A percentile compares a stretch with the other conserved stretches of the same genome.
Conservation (phyloP, 2,888 invertebrate genomes). For the Epirrhoe alternata region DNA sequence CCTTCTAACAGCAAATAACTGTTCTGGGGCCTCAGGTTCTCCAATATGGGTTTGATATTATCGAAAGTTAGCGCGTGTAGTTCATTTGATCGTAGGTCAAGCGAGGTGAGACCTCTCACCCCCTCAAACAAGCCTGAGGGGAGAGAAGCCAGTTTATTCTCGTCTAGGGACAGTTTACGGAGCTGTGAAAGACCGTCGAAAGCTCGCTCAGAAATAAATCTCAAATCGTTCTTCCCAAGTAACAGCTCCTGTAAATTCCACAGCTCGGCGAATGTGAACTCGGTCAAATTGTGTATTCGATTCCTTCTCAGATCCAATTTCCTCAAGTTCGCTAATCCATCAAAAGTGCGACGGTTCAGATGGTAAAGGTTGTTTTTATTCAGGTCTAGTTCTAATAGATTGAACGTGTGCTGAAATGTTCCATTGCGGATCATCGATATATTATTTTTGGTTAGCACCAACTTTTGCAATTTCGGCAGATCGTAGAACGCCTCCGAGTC, state of each 20-base stretch:
- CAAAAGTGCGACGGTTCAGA: conserved; percentile 91
- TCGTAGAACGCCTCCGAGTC: conserved; percentile 90
- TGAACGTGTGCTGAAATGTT: conserved; percentile 90
- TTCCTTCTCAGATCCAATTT: conserved; percentile 91
- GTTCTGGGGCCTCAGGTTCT: conserved; percentile 90
- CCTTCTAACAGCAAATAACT: conserved; percentile 92
- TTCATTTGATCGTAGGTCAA: conserved; percentile 91
- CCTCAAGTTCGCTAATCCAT: conserved; percentile 89
- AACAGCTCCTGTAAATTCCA: conserved; percentile 89
- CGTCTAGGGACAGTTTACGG: conserved; percentile 89
- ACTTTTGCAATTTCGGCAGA: conserved; percentile 88
- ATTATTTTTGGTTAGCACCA: conserved; percentile 94
- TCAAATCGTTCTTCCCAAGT: conserved; percentile 88
- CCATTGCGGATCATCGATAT: conserved; percentile 93
- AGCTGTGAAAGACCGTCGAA: conserved; percentile 91
- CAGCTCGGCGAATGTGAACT: conserved; percentile 91
- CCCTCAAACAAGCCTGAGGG: conserved; percentile 90
- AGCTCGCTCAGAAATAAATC: conserved; percentile 90
- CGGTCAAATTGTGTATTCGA: conserved; percentile 90
- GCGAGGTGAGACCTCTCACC: conserved; percentile 88
- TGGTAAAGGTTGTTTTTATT: conserved; percentile 91
- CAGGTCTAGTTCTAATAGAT: conserved; percentile 92
- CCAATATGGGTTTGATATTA: conserved; percentile 91
- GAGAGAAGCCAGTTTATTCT: conserved; percentile 90
- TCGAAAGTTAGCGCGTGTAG: conserved; percentile 91